A percentile compares a stretch with the other conserved stretches of the same genome.
Evolutionary conservation across 2,113 vertebrate genomes (phyloP).

Genomic region (Anhinga rufa): DNA sequence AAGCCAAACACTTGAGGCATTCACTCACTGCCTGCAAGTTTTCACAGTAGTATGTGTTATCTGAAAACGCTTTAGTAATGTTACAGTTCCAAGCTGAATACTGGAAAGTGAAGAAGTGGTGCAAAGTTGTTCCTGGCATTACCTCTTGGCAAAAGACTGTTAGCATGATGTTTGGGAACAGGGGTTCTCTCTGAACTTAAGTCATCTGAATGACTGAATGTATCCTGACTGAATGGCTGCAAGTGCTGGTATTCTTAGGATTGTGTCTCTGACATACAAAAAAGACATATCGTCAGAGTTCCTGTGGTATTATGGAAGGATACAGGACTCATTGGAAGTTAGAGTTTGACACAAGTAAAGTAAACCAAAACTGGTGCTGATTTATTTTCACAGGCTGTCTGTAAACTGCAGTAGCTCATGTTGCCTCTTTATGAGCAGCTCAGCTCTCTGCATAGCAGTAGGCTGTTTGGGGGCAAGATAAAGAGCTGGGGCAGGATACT

Average conservation of each 20-base stretch:
- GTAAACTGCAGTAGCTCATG: background rate
- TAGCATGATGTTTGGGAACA: background rate
- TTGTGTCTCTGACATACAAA: background rate
- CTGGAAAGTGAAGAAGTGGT: background rate
- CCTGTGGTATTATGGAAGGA: background rate
- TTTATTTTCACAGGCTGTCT: background rate
- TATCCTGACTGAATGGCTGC: background rate
- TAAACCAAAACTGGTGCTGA: background rate
- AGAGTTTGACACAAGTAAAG: background rate
- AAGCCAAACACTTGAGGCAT: background rate
- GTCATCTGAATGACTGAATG: background rate
- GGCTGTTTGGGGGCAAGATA: background rate
- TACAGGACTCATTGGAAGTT: background rate
- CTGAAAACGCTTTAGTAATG: background rate
- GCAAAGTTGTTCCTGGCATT: background rate
- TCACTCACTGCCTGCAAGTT: background rate
- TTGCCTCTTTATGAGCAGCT: background rate
- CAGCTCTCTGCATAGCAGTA: background rate
- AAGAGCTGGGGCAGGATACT: background rate
- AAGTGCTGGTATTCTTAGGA: background rate
- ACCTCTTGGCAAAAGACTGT: background rate
- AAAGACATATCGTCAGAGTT: background rate
- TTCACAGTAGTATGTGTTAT: background rate
- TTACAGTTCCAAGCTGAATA: background rate
- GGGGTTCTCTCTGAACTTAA: background rate